phyloP scores from a whole-genome alignment of 2,113 vertebrate genomes.

The Xiphorhynchus elegans region DNA sequence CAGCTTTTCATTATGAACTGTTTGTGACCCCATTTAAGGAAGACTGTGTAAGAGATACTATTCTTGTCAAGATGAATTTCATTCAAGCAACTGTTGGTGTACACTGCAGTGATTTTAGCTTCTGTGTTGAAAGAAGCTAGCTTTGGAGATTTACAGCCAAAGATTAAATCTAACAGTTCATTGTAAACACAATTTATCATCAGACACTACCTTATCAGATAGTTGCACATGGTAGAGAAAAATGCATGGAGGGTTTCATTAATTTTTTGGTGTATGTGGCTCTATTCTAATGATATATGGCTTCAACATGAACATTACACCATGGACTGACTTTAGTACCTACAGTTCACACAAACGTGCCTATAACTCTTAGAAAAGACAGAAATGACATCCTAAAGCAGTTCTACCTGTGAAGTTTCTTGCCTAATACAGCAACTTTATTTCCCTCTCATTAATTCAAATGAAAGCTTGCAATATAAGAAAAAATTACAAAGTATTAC shows the following conservation, averaged over 20 bases:
- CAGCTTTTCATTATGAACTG: constrained; percentile 51
- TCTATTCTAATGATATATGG: constrained; percentile 67
- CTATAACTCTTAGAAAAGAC: constrained; percentile 50
- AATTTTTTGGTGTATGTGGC: constrained; percentile 76
- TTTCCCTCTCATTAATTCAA: neutral
- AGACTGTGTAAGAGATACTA: constrained; percentile 69
- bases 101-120: constrained; percentile 65
- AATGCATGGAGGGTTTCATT: constrained; percentile 74
- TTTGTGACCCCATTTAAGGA: constrained; percentile 74
- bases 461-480: neutral
- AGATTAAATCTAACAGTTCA: constrained; percentile 80
- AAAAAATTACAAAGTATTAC: neutral
- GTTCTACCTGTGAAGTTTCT: neutral
- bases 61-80: constrained; percentile 76
- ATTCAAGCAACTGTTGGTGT: constrained; percentile 79
- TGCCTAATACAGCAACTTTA: neutral
- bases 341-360: constrained; percentile 19
- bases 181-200: constrained; percentile 85
- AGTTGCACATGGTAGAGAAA: constrained; percentile 66
- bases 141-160: constrained; percentile 78
- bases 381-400: neutral
- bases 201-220: constrained; percentile 77
- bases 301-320: constrained; percentile 59
- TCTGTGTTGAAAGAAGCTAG: constrained; percentile 71
- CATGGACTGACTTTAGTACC: constrained; percentile 59